Conservation (phyloP, 2,888 invertebrate species). For the Portevinia maculata region DNA sequence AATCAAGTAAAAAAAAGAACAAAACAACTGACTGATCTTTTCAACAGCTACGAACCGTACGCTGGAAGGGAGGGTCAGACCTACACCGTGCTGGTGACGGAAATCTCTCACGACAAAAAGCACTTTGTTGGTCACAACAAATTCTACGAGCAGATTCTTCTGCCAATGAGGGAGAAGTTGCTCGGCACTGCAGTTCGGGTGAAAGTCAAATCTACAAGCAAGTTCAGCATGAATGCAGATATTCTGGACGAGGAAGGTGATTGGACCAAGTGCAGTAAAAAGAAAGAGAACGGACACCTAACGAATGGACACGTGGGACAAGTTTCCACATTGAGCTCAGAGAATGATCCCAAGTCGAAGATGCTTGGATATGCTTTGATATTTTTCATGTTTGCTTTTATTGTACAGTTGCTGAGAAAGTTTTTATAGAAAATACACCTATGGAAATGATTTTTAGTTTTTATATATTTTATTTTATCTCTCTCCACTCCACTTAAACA, state of each 20-base stretch:
- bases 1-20: constrained; percentile 96
- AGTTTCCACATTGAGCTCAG: not conserved
- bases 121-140: constrained; percentile 98
- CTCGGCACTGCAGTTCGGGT: constrained; percentile 94
- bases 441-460: not conserved
- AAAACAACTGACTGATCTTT: constrained; percentile 93
- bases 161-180: constrained; percentile 89
- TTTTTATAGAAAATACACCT: constrained; percentile 51
- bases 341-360: constrained; percentile 29
- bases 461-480: no score
- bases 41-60: constrained; percentile 95
- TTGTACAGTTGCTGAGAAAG: constrained; percentile 44
- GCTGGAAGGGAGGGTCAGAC: constrained; percentile 84
- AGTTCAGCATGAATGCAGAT: constrained; percentile 91
- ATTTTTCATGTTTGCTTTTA: constrained; percentile 39
- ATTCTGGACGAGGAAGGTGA: constrained; percentile 86
- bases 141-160: constrained; percentile 95
- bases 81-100: constrained; percentile 94
- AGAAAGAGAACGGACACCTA: constrained; percentile 36
- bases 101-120: constrained; percentile 94
- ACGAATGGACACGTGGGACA: constrained; percentile 19
- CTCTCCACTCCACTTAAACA: no score
- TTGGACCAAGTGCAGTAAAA: constrained; percentile 82
- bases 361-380: constrained; percentile 46
- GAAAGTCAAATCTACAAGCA: constrained; percentile 87